Conservation (phyloP, 2,888 invertebrate species). For the Drosophila algonquin region DNA sequence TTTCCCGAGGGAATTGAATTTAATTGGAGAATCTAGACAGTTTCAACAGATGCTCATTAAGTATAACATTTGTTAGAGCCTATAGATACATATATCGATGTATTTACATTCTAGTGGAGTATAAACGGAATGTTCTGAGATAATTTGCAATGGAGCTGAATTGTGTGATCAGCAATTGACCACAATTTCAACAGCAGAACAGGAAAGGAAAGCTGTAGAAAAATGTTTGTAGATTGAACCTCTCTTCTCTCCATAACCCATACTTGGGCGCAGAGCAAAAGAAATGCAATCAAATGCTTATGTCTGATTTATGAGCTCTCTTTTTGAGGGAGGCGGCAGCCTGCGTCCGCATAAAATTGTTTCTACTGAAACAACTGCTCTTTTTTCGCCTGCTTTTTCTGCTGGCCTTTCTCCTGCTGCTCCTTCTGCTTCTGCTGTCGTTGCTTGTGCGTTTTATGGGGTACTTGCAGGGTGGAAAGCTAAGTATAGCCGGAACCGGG, state of each 20-base stretch:
- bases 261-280: background rate
- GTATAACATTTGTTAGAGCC: background rate
- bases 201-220: background rate
- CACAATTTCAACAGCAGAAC: conserved; percentile 21
- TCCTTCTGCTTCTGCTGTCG: background rate
- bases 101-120: background rate
- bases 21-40: background rate
- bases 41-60: background rate
- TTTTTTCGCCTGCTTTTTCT: conserved; percentile 5
- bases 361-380: background rate
- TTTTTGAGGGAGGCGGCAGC: conserved; percentile 19
- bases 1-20: background rate
- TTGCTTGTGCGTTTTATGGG: conserved; percentile 63
- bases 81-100: background rate
- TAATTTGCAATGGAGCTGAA: background rate
- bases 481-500: background rate
- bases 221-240: conserved; percentile 3
- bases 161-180: conserved; percentile 12
- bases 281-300: conserved; percentile 68
- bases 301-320: conserved; percentile 63
- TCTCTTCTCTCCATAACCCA: no score
- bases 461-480: conserved; percentile 11
- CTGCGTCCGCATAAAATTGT: conserved; percentile 48
- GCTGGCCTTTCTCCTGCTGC: background rate
- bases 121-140: background rate